Base-by-base conservation (phyloP, 2,797 vertebrate species). In the Avahi laniger region DNA sequence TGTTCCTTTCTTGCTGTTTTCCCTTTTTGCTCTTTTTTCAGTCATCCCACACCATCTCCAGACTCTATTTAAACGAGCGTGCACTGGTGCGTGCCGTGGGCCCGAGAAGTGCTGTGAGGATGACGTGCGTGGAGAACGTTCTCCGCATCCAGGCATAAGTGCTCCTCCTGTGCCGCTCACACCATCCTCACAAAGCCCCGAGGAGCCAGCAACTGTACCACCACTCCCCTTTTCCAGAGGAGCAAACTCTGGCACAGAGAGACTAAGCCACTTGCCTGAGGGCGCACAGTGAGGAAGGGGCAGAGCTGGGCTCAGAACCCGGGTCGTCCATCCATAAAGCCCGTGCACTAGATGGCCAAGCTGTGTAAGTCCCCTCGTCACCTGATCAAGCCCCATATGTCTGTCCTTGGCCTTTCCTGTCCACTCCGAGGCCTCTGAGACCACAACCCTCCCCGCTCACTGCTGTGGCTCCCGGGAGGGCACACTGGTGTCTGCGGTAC, bases 61-160 rank as follows among this genome's bases (percentile, higher is more conserved):
- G 75, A 35, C 59, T 7, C 2, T 30, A 1, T 30, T 17, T 69
- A n/a, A 46, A 41, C 4, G 4, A 7, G 15, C 1, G 0, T 2
- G 30, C 17, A 0, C 5, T 0, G 35, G 2, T 4, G 24, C 14
- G 20, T 4, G 76, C 69, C 13, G 0, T 2, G 30, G 20, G 88
- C n/a, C 52, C 18, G 67, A 35, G 48, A 4, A 48, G 17, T 1
- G 0, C 57, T 2, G 0, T 2, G 4, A 18, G 0, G 5, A 6
- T 26, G 72, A 13, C 11, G 0, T 3, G 20, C 3, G 22, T 15
- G 0, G 7, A 5, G 43, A 20, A 17, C 12, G 2, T 4, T 8
- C 69, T 43, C 24, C 28, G 28, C 4, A 15, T 57, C 38, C n/a
- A 22, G 73, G 26, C 0, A 1, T 11, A 0, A 17, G 38, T 5